Evolutionary conservation across 1,140 invertebrate genomes (phyloP), one percentile per base, ranked within the genome.

Genomic region (Hypsibius dujardini): DNA sequence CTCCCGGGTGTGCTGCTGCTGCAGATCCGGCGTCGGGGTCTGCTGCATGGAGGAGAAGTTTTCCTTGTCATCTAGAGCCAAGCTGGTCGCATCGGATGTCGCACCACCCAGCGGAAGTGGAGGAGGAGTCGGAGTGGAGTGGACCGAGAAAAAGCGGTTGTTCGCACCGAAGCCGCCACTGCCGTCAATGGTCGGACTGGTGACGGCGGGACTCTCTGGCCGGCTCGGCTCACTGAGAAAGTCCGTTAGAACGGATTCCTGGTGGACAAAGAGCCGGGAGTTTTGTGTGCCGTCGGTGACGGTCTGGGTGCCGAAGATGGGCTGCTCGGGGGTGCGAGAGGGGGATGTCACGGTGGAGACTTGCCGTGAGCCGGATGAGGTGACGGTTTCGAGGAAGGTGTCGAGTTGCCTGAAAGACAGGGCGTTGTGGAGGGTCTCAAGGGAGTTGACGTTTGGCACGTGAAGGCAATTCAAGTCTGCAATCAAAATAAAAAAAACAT

Each of bases 361-460:
- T 42, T 67, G 62, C 42, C 45, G 12, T 7, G 62, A 67, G 42
- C 12, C 7, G 12, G 62, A 42, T 42, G 7, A 12, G 7, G 62
- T 67, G 7, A 67, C 42, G 7, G 62, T 42, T 42, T 67, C 3
- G 7, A 97, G 80, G 78, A 95, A 96, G 1, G 81, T 81, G 77
- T 95, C 92, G 74, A 97, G 79, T 78, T 96, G 90, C 47, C 87
- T 85, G 73, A 95, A 81, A 47, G 92, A 95, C 73, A 97, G 80
- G 46, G 92, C 90, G 81, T 97, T 96, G 81, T 97, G 93, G 47
- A 97, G 81, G 1, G 94, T 97, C 81, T 97, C 93, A 76, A 97
- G 78, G 0, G 93, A 92, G 67, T 92, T 85, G 74, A 97, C 92
- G 1, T 90, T 87, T 56, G 93, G 93, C 62, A 95, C 92, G 74